phyloP scores from a whole-genome alignment of 2,888 invertebrate species.

The Brassicogethes aeneus region DNA sequence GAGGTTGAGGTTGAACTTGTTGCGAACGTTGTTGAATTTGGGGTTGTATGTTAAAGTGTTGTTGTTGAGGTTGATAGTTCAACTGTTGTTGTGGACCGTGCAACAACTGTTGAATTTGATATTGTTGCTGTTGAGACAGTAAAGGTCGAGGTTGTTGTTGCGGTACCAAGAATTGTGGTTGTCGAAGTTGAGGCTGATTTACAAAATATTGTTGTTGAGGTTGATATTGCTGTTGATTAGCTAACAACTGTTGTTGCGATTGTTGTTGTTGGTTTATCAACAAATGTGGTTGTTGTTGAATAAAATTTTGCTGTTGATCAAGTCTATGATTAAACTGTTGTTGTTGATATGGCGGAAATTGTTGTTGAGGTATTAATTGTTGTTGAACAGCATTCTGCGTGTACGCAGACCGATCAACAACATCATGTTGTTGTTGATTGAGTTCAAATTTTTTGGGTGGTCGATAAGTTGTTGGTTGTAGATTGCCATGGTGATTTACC shows the following conservation, averaged over 20 bases:
- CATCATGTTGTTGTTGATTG: conserved; percentile 16
- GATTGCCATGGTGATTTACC: no score
- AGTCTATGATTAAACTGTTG: conserved; percentile 7
- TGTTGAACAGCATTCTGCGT: conserved; percentile 1
- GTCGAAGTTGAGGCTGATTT: conserved; percentile 7
- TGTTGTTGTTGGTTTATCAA: conserved; percentile 13
- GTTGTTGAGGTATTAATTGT: conserved; percentile 3
- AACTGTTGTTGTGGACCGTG: conserved; percentile 8
- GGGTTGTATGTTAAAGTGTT: no score
- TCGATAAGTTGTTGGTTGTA: conserved; percentile 41
- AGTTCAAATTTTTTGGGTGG: conserved; percentile 26
- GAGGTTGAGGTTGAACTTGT: conserved; percentile 10
- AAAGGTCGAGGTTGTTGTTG: conserved; percentile 11
- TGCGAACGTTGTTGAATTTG: conserved; percentile 5
- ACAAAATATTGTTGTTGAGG: conserved; percentile 9
- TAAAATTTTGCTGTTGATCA: conserved; percentile 7
- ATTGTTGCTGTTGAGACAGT: conserved; percentile 13
- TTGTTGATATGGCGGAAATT: conserved; percentile 3
- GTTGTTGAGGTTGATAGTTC: conserved; percentile 5
- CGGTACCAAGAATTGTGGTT: conserved; percentile 7
- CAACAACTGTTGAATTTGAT: conserved; percentile 2
- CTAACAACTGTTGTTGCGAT: conserved; percentile 10
- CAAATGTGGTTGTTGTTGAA: conserved; percentile 8
- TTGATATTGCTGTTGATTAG: conserved; percentile 10
- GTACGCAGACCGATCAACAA: conserved; percentile 19